Conservation (phyloP, 2,888 invertebrate species). For the Drosophila anomelani region DNA sequence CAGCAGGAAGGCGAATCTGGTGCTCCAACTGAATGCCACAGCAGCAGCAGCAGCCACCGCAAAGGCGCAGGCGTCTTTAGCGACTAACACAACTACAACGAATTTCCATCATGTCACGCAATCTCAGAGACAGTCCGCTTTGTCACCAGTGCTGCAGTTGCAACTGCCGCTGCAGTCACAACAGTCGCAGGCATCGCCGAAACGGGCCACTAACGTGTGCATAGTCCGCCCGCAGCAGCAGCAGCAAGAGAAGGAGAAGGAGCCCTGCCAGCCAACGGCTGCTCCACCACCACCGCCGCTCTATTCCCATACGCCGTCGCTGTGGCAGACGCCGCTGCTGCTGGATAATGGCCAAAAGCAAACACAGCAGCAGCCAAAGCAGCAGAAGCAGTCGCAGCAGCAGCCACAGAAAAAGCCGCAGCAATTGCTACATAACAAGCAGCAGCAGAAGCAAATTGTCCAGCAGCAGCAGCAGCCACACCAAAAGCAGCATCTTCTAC, state of each 20-base stretch:
- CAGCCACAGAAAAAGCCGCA: conserved; percentile 54
- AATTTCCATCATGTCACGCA: conserved; percentile 80
- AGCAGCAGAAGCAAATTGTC: conserved; percentile 39
- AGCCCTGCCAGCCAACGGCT: conserved; percentile 44
- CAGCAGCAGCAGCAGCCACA: conserved; percentile 75
- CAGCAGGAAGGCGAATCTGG: conserved; percentile 42
- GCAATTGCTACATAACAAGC: conserved; percentile 49
- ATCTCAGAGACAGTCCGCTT: conserved; percentile 66
- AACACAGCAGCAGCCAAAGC: conserved; percentile 52
- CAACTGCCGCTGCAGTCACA: conserved; percentile 62
- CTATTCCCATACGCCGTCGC: conserved; percentile 77
- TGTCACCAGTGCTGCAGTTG: conserved; percentile 57
- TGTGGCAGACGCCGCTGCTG: conserved; percentile 82
- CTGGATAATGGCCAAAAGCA: conserved; percentile 73
- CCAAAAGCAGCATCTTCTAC: conserved; percentile 59
- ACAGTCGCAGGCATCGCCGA: conserved; percentile 65
- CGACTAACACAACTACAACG: conserved; percentile 57
- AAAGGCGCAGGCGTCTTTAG: conserved; percentile 79
- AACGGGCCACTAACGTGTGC: conserved; percentile 76
- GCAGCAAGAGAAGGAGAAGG: conserved; percentile 58
- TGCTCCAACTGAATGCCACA: conserved; percentile 43
- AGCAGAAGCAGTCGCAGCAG: conserved; percentile 57
- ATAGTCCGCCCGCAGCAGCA: conserved; percentile 81
- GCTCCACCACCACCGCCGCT: conserved; percentile 70
- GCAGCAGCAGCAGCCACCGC: conserved; percentile 40